phyloP scores from a whole-genome alignment of 2,888 invertebrate species.

The Prosopocoilus inquinatus region DNA sequence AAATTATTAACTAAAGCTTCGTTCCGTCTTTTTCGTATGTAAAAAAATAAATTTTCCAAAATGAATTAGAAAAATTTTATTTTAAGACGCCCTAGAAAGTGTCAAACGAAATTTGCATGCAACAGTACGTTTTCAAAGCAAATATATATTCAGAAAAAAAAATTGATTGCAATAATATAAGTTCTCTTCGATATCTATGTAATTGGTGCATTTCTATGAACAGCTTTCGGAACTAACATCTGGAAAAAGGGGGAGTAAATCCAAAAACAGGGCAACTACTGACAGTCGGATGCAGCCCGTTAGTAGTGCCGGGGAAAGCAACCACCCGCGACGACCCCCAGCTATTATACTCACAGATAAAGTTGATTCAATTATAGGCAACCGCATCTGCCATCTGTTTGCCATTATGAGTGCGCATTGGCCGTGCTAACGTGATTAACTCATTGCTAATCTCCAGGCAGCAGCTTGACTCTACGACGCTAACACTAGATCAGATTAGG shows the following conservation, averaged over 20 bases:
- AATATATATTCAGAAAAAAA: no score
- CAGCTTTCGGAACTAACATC: constrained; percentile 28
- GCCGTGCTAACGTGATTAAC: constrained; percentile 49
- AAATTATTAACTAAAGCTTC: no score
- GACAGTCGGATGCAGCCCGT: constrained; percentile 38
- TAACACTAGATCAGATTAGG: constrained; percentile 24
- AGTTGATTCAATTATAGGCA: constrained; percentile 53
- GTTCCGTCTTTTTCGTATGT: no score
- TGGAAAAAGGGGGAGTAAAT: constrained; percentile 29
- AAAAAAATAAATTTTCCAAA: no score
- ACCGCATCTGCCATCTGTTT: constrained; percentile 54
- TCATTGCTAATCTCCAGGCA: constrained; percentile 47
- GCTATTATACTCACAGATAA: constrained; percentile 52
- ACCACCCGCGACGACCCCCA: constrained; percentile 48
- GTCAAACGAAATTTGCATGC: no score
- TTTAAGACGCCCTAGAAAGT: no score
- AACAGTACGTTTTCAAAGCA: no score
- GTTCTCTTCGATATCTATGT: no score
- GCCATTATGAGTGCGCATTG: constrained; percentile 49
- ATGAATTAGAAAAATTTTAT: no score
- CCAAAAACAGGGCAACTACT: constrained; percentile 30
- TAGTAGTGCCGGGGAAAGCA: constrained; percentile 34
- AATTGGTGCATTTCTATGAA: constrained; percentile 17
- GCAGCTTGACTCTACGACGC: constrained; percentile 33
- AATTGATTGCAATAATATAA: no score